Conservation (phyloP, 1,140 invertebrate species). For the Aphelinus atriplicis region DNA sequence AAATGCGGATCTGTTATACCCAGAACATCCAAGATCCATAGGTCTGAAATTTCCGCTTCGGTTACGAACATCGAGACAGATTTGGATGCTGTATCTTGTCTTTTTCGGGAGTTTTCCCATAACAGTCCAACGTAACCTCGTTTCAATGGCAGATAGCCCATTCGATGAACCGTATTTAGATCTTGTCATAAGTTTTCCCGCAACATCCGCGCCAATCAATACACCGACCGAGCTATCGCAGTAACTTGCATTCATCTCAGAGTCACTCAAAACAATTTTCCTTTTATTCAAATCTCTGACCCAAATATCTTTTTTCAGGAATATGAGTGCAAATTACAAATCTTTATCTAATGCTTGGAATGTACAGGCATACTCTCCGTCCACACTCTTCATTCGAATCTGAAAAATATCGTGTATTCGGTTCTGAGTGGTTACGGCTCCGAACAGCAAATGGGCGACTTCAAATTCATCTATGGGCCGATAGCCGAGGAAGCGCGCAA, state of each 20-base stretch:
- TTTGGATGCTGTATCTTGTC: not conserved
- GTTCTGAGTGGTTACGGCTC: conserved; percentile 2
- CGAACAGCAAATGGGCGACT: conserved; percentile 38
- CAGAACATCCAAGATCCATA: conserved; percentile 57
- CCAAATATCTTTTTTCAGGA: conserved; percentile 11
- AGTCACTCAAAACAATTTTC: conserved; percentile 42
- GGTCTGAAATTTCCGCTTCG: conserved; percentile 34
- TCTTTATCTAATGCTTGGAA: conserved; percentile 13
- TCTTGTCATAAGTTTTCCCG: conserved; percentile 53
- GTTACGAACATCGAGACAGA: not conserved
- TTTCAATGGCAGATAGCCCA: conserved; percentile 55
- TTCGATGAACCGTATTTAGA: conserved; percentile 42
- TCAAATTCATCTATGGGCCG: not conserved
- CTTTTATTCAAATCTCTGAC: conserved; percentile 15
- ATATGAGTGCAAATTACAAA: conserved; percentile 37
- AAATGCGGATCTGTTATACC: too few species aligned
- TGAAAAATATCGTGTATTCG: conserved; percentile 38
- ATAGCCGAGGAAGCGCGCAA: conserved; percentile 23
- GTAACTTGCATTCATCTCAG: too few species aligned
- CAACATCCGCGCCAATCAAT: conserved; percentile 52
- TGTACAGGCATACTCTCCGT: too few species aligned
- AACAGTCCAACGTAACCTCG: too few species aligned
- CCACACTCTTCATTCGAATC: not conserved
- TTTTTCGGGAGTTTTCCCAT: conserved; percentile 43
- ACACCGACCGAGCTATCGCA: conserved; percentile 37